Percentiles rank a stretch among this genome's conserved stretches.
Evolutionary conservation across 2,888 invertebrate species (phyloP).

Genomic region (Diarsia mendica): DNA sequence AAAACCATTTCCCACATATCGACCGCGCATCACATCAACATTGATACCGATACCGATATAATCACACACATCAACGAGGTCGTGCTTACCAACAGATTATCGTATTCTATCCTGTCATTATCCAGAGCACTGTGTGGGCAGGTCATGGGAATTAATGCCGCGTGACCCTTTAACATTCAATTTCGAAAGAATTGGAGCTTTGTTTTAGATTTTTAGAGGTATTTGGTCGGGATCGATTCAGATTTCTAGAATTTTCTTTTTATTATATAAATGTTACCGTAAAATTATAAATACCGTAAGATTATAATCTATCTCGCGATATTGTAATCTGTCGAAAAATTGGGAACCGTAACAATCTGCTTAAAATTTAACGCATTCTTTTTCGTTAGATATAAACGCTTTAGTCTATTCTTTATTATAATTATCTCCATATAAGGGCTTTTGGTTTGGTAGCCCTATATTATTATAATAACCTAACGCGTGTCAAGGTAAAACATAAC

Average conservation of each 20-base stretch:
- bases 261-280: too few relatives aligned
- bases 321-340: too few relatives aligned
- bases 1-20: slow-evolving; percentile 46
- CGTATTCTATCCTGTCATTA: slow-evolving; percentile 55
- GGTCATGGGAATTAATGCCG: slow-evolving; percentile 58
- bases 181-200: slow-evolving; percentile 41
- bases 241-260: too few relatives aligned
- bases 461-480: neutral
- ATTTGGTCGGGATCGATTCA: too few relatives aligned
- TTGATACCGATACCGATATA: slow-evolving; percentile 20
- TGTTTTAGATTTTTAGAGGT: slow-evolving; percentile 3
- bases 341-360: too few relatives aligned
- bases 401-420: too few relatives aligned
- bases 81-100: slow-evolving; percentile 61
- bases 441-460: neutral
- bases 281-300: too few relatives aligned
- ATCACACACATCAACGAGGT: slow-evolving; percentile 53
- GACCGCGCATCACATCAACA: neutral
- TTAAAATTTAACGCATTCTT: too few relatives aligned
- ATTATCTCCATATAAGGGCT: too few relatives aligned
- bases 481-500: slow-evolving; percentile 50
- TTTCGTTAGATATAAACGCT: too few relatives aligned
- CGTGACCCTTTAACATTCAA: slow-evolving; percentile 41
- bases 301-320: too few relatives aligned
- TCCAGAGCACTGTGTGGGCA: slow-evolving; percentile 54